Percentiles rank a stretch among this genome's conserved stretches.
These are phyloP conservation scores for Polyodon spathula DNA, from an alignment of 2,113 vertebrate genomes.

Conservation along the genomic window DNA sequence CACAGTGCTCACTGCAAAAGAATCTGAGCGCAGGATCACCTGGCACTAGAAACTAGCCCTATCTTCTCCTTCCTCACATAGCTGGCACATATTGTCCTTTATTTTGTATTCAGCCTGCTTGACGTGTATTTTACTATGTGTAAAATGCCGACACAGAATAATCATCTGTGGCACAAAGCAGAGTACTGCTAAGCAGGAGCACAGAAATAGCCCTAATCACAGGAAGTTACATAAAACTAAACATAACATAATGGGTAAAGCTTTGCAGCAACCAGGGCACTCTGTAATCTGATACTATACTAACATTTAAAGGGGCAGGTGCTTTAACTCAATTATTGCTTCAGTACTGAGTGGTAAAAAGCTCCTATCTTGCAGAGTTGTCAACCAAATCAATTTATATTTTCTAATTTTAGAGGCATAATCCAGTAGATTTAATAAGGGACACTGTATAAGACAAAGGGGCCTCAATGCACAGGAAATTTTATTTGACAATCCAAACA, in stretches of 20 bases:
- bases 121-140: no score
- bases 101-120: no score
- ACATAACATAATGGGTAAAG: slow-evolving; percentile 27
- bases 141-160: slow-evolving; percentile 8
- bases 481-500: no score
- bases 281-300: slow-evolving; percentile 56
- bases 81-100: no score
- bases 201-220: slow-evolving; percentile 32
- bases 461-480: no score
- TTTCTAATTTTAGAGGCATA: slow-evolving; percentile 30
- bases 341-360: slow-evolving; percentile 31
- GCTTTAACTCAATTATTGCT: slow-evolving; percentile 51
- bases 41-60: no score
- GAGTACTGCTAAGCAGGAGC: slow-evolving; percentile 20
- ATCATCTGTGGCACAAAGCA: neutral
- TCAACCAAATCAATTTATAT: slow-evolving; percentile 41
- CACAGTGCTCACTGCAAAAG: no score
- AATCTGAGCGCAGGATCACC: no score
- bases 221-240: slow-evolving; percentile 41
- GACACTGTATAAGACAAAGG: no score
- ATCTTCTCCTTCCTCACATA: no score
- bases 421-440: slow-evolving; percentile 1
- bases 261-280: slow-evolving; percentile 16
- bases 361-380: slow-evolving; percentile 47
- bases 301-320: slow-evolving; percentile 60